phyloP scores from a whole-genome alignment of 2,888 invertebrate species.

The Sylvicola cinctus region DNA sequence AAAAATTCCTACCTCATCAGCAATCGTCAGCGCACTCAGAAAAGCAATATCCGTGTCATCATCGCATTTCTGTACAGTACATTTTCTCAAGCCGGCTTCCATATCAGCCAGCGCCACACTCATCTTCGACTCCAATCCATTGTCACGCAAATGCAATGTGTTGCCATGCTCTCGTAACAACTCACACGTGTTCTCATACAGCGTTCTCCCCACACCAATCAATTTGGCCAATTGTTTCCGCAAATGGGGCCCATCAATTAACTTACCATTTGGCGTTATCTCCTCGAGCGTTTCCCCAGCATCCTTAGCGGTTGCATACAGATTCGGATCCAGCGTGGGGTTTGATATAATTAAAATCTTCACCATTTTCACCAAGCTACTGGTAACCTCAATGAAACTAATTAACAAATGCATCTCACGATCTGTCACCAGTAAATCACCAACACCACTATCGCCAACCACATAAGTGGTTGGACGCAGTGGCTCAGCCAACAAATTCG shows the following conservation, averaged over 20 bases:
- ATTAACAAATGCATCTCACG: constrained; percentile 32
- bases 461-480: constrained; percentile 20
- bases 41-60: constrained; percentile 23
- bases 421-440: constrained; percentile 23
- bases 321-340: constrained; percentile 44
- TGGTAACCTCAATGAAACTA: constrained; percentile 63
- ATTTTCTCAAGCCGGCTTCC: constrained; percentile 51
- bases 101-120: constrained; percentile 43
- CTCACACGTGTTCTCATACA: constrained; percentile 53
- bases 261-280: constrained; percentile 62
- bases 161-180: constrained; percentile 46
- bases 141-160: constrained; percentile 38
- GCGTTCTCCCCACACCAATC: constrained; percentile 32
- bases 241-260: constrained; percentile 54
- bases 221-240: constrained; percentile 57
- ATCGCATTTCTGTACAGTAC: constrained; percentile 29
- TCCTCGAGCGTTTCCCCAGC: constrained; percentile 46
- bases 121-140: constrained; percentile 41
- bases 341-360: constrained; percentile 44
- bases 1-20: constrained; percentile 19
- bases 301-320: constrained; percentile 54
- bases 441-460: not conserved
- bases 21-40: constrained; percentile 22
- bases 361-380: constrained; percentile 72
- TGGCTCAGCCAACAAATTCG: constrained; percentile 8